A percentile compares a stretch with the other conserved stretches of the same genome.
phyloP scores from a whole-genome alignment of 2,888 invertebrate genomes.

The Sesamia inferens region DNA sequence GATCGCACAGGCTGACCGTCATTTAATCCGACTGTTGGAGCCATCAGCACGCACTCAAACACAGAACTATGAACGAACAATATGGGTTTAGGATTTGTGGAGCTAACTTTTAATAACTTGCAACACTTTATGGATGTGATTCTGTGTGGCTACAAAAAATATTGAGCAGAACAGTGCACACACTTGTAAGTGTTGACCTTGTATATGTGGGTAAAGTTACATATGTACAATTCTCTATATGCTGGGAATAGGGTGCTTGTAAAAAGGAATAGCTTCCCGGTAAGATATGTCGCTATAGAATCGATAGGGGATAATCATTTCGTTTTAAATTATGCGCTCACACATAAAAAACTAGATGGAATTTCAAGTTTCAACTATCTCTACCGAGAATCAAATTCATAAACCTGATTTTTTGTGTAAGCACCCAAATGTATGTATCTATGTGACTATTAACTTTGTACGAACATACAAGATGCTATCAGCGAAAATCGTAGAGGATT shows the following conservation, averaged over 20 bases:
- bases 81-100: slow-evolving; percentile 36
- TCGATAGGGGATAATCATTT: neutral
- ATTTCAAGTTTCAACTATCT: neutral
- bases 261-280: neutral
- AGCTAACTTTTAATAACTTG: slow-evolving; percentile 49
- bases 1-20: slow-evolving; percentile 29
- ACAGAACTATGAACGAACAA: slow-evolving; percentile 32
- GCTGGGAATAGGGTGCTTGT: neutral
- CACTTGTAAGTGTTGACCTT: neutral
- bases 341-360: neutral
- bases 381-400: neutral
- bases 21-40: slow-evolving; percentile 44
- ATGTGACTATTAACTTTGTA: too few relatives aligned
- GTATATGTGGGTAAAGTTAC: neutral
- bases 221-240: too few relatives aligned
- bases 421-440: too few relatives aligned
- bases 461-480: neutral
- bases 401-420: neutral
- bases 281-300: neutral
- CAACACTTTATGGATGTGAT: slow-evolving; percentile 19
- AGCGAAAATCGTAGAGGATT: neutral
- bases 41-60: slow-evolving; percentile 59
- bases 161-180: neutral
- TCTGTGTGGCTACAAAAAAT: slow-evolving; percentile 7
- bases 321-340: neutral